These are phyloP conservation scores for Porites lutea DNA, from an alignment of 64 coral and sea anemone genomes.

Conservation along the genomic window DNA sequence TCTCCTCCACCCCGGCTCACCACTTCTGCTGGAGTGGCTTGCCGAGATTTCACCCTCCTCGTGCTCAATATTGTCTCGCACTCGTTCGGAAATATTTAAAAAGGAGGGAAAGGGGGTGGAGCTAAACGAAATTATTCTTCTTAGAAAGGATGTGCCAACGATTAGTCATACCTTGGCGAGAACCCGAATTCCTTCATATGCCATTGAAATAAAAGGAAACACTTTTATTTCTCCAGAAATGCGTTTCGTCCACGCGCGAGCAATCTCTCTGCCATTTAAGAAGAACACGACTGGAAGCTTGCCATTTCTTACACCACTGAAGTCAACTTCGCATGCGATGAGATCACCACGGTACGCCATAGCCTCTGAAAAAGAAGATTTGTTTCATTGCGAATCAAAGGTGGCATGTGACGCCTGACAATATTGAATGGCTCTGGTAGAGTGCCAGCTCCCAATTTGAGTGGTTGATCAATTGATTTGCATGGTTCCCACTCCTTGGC, in stretches of 20 bases:
- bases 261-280: not conserved
- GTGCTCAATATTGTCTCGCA: too few species aligned
- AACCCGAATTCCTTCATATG: not conserved
- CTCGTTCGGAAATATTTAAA: too few species aligned
- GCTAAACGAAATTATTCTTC: too few species aligned
- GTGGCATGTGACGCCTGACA: not conserved
- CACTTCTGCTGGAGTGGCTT: too few species aligned
- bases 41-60: too few species aligned
- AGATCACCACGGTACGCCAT: slow-evolving; percentile 26
- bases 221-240: not conserved
- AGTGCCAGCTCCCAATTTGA: too few species aligned
- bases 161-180: slow-evolving; percentile 2
- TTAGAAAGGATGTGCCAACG: not conserved
- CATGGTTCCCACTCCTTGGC: too few species aligned
- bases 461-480: too few species aligned
- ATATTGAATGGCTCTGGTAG: not conserved
- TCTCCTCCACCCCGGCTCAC: too few species aligned
- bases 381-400: too few species aligned
- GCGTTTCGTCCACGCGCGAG: not conserved
- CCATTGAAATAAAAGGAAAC: slow-evolving; percentile 1
- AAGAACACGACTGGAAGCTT: not conserved
- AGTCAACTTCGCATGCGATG: slow-evolving; percentile 27
- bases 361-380: not conserved
- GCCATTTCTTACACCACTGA: not conserved
- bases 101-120: too few species aligned